These are phyloP conservation scores for Platynereis dumerilii DNA, from an alignment of 2,888 invertebrate genomes.

Conservation along the genomic window DNA sequence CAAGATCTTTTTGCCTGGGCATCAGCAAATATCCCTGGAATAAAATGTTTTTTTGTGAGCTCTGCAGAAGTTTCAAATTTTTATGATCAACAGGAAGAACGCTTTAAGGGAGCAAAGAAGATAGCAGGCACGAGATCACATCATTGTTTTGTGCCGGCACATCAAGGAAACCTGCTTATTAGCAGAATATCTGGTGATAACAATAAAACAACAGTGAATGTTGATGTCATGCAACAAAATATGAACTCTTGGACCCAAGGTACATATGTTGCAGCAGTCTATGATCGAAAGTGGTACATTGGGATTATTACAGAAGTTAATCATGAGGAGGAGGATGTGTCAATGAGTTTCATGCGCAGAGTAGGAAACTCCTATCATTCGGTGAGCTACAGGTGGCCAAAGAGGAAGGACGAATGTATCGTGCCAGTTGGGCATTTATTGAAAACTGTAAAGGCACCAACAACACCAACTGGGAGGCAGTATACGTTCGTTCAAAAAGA, in stretches of 20 bases:
- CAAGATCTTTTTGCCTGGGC: not conserved
- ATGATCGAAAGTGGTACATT: not conserved
- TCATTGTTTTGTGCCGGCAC: not conserved
- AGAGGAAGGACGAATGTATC: too few species aligned
- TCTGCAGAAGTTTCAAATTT: too few species aligned
- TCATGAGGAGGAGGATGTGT: not conserved
- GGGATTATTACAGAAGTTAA: not conserved
- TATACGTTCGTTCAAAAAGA: too few species aligned
- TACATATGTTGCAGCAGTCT: not conserved
- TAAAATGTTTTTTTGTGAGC: not conserved
- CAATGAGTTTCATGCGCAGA: not conserved
- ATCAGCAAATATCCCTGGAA: not conserved
- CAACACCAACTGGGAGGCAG: too few species aligned
- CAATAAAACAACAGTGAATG: too few species aligned
- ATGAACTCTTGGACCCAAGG: too few species aligned
- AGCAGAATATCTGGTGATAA: not conserved
- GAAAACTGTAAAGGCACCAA: too few species aligned
- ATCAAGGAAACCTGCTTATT: not conserved
- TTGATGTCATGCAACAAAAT: too few species aligned
- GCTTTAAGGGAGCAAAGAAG: not conserved
- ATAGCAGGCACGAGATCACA: not conserved
- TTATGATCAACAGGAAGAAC: not conserved
- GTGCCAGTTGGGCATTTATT: too few species aligned
- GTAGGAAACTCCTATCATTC: too few species aligned
- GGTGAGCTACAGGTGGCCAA: too few species aligned